phyloP scores from a whole-genome alignment of 2,888 invertebrate species.

The Oxyteleia sp. region DNA sequence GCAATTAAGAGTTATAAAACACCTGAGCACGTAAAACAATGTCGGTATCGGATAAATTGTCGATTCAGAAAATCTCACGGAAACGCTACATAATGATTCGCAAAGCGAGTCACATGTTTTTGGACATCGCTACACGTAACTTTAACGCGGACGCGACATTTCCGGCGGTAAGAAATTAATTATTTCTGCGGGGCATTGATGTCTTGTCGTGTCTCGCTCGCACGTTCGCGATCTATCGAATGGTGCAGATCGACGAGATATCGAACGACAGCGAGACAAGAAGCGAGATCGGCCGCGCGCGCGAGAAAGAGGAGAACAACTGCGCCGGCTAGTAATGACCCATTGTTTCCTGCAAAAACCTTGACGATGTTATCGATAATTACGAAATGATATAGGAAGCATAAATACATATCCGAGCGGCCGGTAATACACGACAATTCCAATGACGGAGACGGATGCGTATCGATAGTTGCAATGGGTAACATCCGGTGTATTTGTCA shows the following conservation, averaged over 20 bases:
- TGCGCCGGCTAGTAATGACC: conserved; percentile 84
- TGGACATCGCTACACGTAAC: conserved; percentile 49
- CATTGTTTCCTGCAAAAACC: conserved; percentile 87
- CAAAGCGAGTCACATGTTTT: conserved; percentile 54
- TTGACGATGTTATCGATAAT: conserved; percentile 88
- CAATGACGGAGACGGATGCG: conserved; percentile 80
- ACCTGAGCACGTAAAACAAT: conserved; percentile 50
- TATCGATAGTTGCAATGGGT: conserved; percentile 84
- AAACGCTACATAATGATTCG: conserved; percentile 49
- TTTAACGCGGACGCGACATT: conserved; percentile 51
- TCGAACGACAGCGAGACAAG: conserved; percentile 55
- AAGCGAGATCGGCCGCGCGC: conserved; percentile 50
- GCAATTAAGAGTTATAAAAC: conserved; percentile 69
- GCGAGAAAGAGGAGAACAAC: conserved; percentile 51
- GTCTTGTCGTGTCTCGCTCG: conserved; percentile 40
- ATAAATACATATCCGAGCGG: conserved; percentile 85
- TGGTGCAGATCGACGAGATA: conserved; percentile 60
- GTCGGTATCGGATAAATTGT: conserved; percentile 50
- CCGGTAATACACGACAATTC: conserved; percentile 81
- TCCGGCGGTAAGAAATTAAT: conserved; percentile 69
- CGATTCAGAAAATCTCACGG: conserved; percentile 51
- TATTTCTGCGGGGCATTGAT: conserved; percentile 54
- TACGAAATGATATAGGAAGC: conserved; percentile 87
- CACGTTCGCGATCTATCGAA: conserved; percentile 60
- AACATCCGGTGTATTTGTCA: conserved; percentile 84